Conservation (phyloP, 2,113 vertebrate species). For the Gymnocephalus cernua region DNA sequence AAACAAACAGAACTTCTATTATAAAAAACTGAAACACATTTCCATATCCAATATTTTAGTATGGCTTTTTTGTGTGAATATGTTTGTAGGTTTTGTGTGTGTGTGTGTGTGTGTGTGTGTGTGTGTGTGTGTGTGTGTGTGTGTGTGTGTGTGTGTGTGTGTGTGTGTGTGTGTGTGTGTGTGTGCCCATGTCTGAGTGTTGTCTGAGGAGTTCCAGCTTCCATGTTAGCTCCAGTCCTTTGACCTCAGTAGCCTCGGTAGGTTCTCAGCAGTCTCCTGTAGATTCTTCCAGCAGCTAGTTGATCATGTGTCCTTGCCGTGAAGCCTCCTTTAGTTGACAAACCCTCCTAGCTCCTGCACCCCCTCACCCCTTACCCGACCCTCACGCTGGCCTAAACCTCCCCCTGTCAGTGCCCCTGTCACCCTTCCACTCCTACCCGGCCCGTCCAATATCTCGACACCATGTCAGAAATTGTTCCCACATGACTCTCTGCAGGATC, state of each 20-base stretch:
- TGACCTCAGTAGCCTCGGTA: slow-evolving; percentile 31
- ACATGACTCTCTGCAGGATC: slow-evolving; percentile 68
- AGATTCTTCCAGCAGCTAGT: slow-evolving; percentile 24
- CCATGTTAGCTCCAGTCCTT: slow-evolving; percentile 6
- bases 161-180: background rate
- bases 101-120: slow-evolving; percentile 20
- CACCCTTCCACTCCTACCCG: background rate
- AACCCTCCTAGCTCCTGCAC: background rate
- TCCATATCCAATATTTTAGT: background rate
- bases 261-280: slow-evolving; percentile 24
- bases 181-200: background rate
- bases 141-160: background rate
- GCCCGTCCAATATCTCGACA: slow-evolving; percentile 12
- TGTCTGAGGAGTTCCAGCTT: slow-evolving; percentile 10
- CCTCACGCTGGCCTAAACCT: background rate
- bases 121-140: slow-evolving; percentile 23
- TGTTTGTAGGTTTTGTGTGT: slow-evolving; percentile 8
- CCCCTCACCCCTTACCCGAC: background rate
- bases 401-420: slow-evolving; percentile 3
- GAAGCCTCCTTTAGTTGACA: slow-evolving; percentile 7
- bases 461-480: slow-evolving; percentile 56
- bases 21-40: background rate
- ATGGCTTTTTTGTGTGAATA: background rate
- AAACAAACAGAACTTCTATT: background rate
- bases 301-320: slow-evolving; percentile 10